Evolutionary conservation across 30 jellyfish, hydroid and myxozoan species (phyloP).

Genomic region (Nemopilema nomurai): DNA sequence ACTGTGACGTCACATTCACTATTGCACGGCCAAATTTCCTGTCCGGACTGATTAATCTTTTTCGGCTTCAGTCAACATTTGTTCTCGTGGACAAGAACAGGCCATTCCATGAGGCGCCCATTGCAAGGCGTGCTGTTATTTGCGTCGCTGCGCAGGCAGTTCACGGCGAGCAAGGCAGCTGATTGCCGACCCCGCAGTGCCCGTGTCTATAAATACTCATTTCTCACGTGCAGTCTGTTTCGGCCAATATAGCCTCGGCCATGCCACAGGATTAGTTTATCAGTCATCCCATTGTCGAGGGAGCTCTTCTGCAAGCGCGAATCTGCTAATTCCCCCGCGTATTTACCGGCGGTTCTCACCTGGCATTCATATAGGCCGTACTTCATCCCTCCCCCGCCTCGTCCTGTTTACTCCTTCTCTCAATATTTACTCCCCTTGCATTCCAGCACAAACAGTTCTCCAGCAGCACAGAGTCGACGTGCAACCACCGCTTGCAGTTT

Average conservation of each 20-base stretch:
- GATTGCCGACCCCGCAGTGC: too few species aligned
- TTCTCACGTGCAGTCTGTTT: neutral
- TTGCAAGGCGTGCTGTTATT: too few species aligned
- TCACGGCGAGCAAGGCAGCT: too few species aligned
- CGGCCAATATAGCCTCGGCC: neutral
- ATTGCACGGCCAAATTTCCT: too few species aligned
- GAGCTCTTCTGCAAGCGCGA: slow-evolving; percentile 8
- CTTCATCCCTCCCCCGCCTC: neutral
- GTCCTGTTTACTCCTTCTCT: slow-evolving; percentile 5
- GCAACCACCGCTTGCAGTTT: too few species aligned
- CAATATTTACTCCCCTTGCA: neutral
- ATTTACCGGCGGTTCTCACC: neutral
- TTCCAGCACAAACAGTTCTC: slow-evolving; percentile 2
- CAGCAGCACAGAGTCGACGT: neutral
- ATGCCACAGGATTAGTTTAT: neutral
- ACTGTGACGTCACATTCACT: too few species aligned
- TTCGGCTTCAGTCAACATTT: too few species aligned
- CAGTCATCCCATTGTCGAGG: neutral
- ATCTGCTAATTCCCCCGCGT: slow-evolving; percentile 2
- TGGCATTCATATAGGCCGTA: neutral
- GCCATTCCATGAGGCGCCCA: too few species aligned
- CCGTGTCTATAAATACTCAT: too few species aligned
- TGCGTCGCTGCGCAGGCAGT: too few species aligned
- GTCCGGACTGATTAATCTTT: too few species aligned
- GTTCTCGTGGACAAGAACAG: too few species aligned